Conservation (phyloP, 2,797 vertebrate species). For the Helostoma temminkii region DNA sequence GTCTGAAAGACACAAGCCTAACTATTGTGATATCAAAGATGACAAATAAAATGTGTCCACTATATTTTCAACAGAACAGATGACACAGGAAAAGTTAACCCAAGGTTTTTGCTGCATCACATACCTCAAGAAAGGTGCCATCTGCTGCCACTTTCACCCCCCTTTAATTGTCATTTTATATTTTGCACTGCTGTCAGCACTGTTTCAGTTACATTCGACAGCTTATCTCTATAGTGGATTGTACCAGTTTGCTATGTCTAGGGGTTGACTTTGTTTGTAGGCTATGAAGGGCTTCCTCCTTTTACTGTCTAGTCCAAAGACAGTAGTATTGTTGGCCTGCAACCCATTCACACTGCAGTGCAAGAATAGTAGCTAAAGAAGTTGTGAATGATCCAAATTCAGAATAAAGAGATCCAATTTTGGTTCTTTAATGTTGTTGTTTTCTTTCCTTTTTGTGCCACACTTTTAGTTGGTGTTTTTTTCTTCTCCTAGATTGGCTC, state of each 20-base stretch:
- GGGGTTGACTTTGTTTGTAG: constrained; percentile 72
- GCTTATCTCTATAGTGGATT: constrained; percentile 83
- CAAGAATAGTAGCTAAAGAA: constrained; percentile 65
- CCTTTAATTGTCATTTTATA: constrained; percentile 68
- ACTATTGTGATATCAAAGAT: constrained; percentile 58
- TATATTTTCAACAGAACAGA: constrained; percentile 49
- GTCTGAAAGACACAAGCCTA: constrained; percentile 46
- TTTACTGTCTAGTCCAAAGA: constrained; percentile 76
- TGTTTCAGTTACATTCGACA: constrained; percentile 82
- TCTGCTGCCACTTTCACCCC: constrained; percentile 75
- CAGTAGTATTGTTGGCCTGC: constrained; percentile 71
- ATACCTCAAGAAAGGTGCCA: constrained; percentile 72
- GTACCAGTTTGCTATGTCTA: constrained; percentile 67
- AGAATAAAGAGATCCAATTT: constrained; percentile 71
- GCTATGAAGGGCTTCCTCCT: constrained; percentile 71
- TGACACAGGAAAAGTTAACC: constrained; percentile 59
- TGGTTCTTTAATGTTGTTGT: constrained; percentile 66
- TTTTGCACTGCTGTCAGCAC: constrained; percentile 76
- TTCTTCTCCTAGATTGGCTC: constrained; percentile 71
- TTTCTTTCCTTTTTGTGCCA: constrained; percentile 44
- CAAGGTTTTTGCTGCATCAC: constrained; percentile 57
- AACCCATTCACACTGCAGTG: constrained; percentile 49
- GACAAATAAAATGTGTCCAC: constrained; percentile 40
- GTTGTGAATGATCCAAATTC: constrained; percentile 71
- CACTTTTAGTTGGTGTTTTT: constrained; percentile 62